A percentile compares a stretch with the other conserved stretches of the same genome.
These are phyloP conservation scores for Macrotis lagotis DNA, from an alignment of 2,113 vertebrate species.

Conservation along the genomic window DNA sequence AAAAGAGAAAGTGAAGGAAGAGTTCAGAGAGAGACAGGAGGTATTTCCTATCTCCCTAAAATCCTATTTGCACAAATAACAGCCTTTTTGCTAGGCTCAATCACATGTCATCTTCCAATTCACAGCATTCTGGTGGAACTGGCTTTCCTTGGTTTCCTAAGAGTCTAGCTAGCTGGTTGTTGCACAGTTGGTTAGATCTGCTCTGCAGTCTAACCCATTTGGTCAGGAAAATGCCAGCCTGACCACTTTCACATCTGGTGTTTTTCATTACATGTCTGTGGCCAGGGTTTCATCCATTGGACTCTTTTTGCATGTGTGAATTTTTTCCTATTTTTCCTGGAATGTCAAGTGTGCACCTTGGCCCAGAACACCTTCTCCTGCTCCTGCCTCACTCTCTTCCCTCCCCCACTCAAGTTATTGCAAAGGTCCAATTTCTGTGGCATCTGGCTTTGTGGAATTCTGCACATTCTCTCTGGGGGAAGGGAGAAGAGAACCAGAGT, in stretches of 20 bases:
- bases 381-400: neutral
- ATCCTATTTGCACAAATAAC: neutral
- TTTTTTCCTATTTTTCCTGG: constrained; percentile 67
- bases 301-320: neutral
- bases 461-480: neutral
- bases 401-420: neutral
- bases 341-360: neutral
- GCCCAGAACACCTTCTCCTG: neutral
- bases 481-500: neutral
- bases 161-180: neutral
- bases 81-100: neutral
- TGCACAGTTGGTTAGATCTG: neutral
- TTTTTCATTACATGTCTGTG: constrained; percentile 42
- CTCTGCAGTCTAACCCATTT: constrained; percentile 9
- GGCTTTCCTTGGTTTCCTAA: constrained; percentile 20
- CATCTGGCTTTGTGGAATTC: constrained; percentile 18
- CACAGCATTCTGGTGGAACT: neutral
- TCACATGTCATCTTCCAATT: neutral
- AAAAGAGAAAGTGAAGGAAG: neutral
- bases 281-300: constrained; percentile 41
- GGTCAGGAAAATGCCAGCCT: constrained; percentile 55
- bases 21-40: neutral
- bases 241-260: constrained; percentile 56
- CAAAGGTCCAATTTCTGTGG: neutral
- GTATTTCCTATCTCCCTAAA: neutral